Base-by-base conservation (phyloP, 1,140 invertebrate genomes). In the Helicorthomorpha holstii region DNA sequence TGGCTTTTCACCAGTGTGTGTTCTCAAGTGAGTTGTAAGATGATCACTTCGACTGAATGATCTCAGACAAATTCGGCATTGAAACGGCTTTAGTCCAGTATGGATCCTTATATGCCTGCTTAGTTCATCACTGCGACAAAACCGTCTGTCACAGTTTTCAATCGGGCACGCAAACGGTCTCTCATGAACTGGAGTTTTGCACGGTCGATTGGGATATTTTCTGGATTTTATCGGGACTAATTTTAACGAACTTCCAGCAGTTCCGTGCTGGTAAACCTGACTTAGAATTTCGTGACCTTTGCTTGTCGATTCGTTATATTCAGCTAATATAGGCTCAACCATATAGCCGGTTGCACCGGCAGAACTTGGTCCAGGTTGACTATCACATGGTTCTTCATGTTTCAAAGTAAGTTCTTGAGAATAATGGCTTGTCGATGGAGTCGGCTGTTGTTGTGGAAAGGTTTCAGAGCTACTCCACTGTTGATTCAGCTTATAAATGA, bases 161-260 rank as follows among this genome's bases (percentile, higher is more conserved):
- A 7, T 7, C 7, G 7, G 7, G 29, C 29, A 34, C 7, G 16
- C 29, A 16, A 34, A 34, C 7, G 29, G 29, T 16, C 29, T 34
- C 16, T 34, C 29, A 34, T 98, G 92, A 2, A 95, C 88, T 0
- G 95, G 93, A 1, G 94, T 97, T 69, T 97, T 97, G 67, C 88
- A 93, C 12, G 92, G 92, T 48, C 92, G 73, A 70, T 93, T 95
- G 0, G 92, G 92, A 66, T 96, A 96, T 63, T 95, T 96, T 46
- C 92, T 73, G 1, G 90, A 87, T 65, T 96, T 96, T 0, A 96
- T 89, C 0, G 87, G 85, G 23, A 93, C 81, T 54, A 94, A 69
- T 62, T 87, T 83, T 1, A 93, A 68, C 0, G 89, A 88, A 49
- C 87, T 72, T 7, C n/a, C n/a, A n/a, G n/a, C n/a, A 4, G 80